Evolutionary conservation across 2,797 vertebrate species (phyloP).

Genomic region (Lagorchestes hirsutus): DNA sequence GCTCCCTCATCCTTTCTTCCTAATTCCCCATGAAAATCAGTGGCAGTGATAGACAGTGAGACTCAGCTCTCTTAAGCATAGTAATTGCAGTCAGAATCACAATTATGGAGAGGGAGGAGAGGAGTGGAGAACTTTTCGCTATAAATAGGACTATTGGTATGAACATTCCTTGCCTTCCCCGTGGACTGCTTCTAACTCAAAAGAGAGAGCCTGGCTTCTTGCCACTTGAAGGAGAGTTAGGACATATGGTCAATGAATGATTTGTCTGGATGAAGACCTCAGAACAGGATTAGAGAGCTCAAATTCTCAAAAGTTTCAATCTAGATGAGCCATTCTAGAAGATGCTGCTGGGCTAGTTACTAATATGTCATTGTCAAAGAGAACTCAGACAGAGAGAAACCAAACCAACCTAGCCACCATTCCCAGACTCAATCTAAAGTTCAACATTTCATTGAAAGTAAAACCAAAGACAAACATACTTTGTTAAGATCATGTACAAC

Average conservation of each 20-base stretch:
- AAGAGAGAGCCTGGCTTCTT: neutral
- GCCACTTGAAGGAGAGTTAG: neutral
- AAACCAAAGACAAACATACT: neutral
- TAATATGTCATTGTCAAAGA: neutral
- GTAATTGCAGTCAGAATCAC: neutral
- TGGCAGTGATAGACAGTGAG: neutral
- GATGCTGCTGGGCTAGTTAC: neutral
- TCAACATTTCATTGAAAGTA: neutral
- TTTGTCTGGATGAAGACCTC: neutral
- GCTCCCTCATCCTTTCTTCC: neutral
- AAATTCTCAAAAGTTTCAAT: neutral
- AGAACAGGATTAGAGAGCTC: neutral
- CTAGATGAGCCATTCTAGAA: neutral
- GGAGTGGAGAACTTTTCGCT: neutral
- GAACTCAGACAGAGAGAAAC: neutral
- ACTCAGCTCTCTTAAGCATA: neutral
- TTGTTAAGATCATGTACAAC: neutral
- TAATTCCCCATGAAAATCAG: neutral
- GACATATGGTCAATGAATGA: neutral
- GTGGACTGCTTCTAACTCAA: neutral
- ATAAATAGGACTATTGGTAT: neutral
- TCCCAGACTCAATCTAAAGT: neutral
- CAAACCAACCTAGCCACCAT: neutral
- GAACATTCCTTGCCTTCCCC: neutral
- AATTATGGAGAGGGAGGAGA: neutral